Evolutionary conservation across 1,140 invertebrate species (phyloP).

Genomic region (Trichonephila inaurata): DNA sequence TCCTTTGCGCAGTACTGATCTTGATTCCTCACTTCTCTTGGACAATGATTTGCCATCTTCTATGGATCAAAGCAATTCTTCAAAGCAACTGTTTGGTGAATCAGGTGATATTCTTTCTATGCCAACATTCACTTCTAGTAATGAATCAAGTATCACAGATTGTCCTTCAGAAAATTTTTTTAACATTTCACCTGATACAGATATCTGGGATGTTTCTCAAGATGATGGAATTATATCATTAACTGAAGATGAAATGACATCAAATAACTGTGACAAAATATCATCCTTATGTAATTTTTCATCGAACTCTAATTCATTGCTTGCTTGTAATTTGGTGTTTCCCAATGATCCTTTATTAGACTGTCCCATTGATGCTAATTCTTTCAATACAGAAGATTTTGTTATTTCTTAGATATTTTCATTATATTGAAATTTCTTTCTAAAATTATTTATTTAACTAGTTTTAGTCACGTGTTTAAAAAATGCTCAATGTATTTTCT

Average conservation of each 20-base stretch:
- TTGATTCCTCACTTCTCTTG: background rate
- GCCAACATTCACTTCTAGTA: constrained; percentile 1
- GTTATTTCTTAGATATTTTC: background rate
- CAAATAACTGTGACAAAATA: constrained; percentile 27
- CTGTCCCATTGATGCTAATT: constrained; percentile 34
- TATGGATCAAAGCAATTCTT: background rate
- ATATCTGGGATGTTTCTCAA: background rate
- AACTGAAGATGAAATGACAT: background rate
- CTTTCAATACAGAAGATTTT: constrained; percentile 51
- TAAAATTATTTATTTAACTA: too few relatives aligned
- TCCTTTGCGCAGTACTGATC: constrained; percentile 8
- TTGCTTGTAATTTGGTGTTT: constrained; percentile 44
- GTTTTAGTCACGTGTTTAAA: too few relatives aligned
- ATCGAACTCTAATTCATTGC: constrained; percentile 14
- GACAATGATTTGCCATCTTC: background rate
- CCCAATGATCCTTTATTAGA: constrained; percentile 47
- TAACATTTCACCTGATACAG: background rate
- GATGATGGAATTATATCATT: background rate
- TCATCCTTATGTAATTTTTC: constrained; percentile 14
- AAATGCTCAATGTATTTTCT: too few relatives aligned
- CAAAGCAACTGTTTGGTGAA: constrained; percentile 47
- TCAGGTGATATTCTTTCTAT: constrained; percentile 42
- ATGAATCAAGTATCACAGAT: background rate
- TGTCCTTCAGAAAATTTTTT: constrained; percentile 47
- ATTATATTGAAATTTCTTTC: too few relatives aligned